Base-by-base conservation (phyloP, 2,797 vertebrate genomes). In the Acomys russatus region DNA sequence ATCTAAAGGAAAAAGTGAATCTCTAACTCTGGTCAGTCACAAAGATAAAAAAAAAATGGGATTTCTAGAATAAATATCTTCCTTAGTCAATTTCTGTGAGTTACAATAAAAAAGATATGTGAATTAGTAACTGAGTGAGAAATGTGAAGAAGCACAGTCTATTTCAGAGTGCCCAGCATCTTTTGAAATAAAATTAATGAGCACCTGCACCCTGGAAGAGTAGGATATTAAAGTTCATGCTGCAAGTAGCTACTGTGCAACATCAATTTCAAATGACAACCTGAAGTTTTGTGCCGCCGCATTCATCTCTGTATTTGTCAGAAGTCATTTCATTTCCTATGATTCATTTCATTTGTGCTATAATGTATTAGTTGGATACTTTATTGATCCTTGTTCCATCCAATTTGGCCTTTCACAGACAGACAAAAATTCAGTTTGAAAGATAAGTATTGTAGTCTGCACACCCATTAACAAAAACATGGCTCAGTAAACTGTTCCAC, bases 361-460 rank as follows among this genome's bases (percentile, higher is more conserved):
- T 91, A 97, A 68, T 95, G 86, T 98, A 98, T 98, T 98, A 98
- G 95, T 92, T 96, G 91, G 96, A 97, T 98, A 97, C 66, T 92
- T 95, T 98, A 98, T 98, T 98, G 98, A 98, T 98, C 97, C 92
- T 94, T 97, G 79, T 64, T 98, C 91, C 96, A 97, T 98, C 92
- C 97, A 98, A 98, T 97, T 98, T 97, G 94, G 95, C 79, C 84
- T 97, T 97, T 97, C 86, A 94, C n/a, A 90, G 82, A 96, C 3
- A 91, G 88, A 96, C 86, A 96, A 98, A 98, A 88, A 92, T 88
- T 79, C 68, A 77, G 96, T 94, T 87, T 95, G 90, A 97, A 98
- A 98, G 97, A 94, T 94, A 98, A 91, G 85, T 87, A 63, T 92
- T 83, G 28, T 77, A 33, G 79, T 14, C 90, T 90, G 78, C 23